Evolutionary conservation across 2,797 vertebrate genomes (phyloP), one percentile per base, ranked within the genome.

Genomic region (Phylloscopus collybita): DNA sequence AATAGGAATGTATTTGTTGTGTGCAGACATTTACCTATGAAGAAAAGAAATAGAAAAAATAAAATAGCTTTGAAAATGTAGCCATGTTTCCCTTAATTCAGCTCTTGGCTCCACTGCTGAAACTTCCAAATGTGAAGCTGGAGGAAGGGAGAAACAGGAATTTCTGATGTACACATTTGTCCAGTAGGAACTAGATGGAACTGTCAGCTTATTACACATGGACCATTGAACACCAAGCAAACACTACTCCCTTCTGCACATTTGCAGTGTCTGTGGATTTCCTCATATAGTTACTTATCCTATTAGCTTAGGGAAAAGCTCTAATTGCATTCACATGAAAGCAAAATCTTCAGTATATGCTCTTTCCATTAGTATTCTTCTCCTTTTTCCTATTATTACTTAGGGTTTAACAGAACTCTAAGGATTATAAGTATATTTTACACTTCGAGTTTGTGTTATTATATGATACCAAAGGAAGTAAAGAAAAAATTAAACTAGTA

Each of bases 221-320:
- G 92, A 42, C 83, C 78, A 89, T 3, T 96, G 93, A 93, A 81
- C 94, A 92, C 71, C 74, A 85, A 82, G 90, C 88, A 96, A 96
- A 88, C 72, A 72, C 73, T 64, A 34, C 76, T 76, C 90, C 71
- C 80, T 93, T 62, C 86, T 93, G 80, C 74, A 78, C 65, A 45
- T 65, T 82, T 88, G 20, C 64, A 23, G 42, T 60, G 86, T 42
- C 90, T 90, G 40, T 93, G 81, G 86, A 73, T 89, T 96, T 91
- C 78, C 61, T 96, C 80, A 49, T 92, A 80, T 14, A 76, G 86
- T 89, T 87, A 85, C 80, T 96, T 89, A 64, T 38, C 71, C 86
- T 87, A 30, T 82, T 94, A 92, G 71, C 86, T 93, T 85, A 87
- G 57, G 61, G 40, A 88, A 80, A 82, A 94, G 60, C 53, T 93